phyloP scores from a whole-genome alignment of 2,797 vertebrate genomes.

The Helicolenus hilgendorfi region DNA sequence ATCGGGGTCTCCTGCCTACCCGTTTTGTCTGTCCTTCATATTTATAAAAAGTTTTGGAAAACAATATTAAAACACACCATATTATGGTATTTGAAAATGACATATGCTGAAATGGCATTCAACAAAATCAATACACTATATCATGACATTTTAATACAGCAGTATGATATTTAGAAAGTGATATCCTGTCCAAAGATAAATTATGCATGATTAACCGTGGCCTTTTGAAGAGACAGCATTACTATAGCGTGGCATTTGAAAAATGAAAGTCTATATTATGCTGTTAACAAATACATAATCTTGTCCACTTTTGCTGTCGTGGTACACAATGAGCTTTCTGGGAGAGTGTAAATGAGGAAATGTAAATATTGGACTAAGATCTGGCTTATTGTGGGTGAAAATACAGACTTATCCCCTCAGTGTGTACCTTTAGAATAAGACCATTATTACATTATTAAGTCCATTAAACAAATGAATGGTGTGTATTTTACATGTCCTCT shows the following conservation, averaged over 20 bases:
- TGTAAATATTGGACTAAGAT: neutral
- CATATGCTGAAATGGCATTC: constrained; percentile 21
- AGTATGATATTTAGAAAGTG: constrained; percentile 62
- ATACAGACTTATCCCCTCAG: neutral
- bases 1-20: neutral
- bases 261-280: constrained; percentile 29
- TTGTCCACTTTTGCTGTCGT: neutral
- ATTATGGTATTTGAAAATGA: constrained; percentile 57
- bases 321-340: neutral
- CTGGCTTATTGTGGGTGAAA: neutral
- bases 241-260: constrained; percentile 27
- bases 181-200: constrained; percentile 40
- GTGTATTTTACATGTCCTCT: neutral
- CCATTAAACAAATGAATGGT: neutral
- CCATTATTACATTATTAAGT: no score
- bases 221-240: constrained; percentile 50
- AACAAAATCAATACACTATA: constrained; percentile 47
- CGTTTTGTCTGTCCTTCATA: neutral
- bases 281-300: constrained; percentile 38
- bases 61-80: neutral
- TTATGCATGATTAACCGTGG: constrained; percentile 52
- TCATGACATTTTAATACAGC: constrained; percentile 60
- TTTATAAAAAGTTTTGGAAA: neutral
- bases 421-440: neutral
- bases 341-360: constrained; percentile 1